Conservation (phyloP, 2,113 vertebrate species). For the Petaurus breviceps region DNA sequence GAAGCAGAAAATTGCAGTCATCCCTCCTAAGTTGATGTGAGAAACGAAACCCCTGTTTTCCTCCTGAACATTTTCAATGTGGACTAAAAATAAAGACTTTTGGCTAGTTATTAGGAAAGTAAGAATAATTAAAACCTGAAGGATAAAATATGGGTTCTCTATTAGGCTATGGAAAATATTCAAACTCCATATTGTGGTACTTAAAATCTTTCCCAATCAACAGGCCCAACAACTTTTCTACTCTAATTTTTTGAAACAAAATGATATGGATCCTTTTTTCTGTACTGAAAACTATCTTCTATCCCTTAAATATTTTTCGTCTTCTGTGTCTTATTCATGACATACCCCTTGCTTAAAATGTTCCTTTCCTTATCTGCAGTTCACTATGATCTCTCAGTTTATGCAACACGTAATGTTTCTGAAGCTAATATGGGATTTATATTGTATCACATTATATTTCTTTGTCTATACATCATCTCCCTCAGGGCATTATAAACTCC, state of each 20-base stretch:
- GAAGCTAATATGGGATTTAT: background rate
- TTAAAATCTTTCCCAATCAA: background rate
- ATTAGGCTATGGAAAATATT: background rate
- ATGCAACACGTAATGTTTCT: background rate
- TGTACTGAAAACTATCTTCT: background rate
- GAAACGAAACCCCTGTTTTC: background rate
- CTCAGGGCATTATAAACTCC: background rate
- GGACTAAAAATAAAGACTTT: background rate
- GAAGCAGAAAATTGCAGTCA: background rate
- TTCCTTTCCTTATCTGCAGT: background rate
- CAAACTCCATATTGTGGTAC: background rate
- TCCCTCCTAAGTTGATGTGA: background rate
- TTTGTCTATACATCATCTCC: background rate
- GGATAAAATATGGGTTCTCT: background rate
- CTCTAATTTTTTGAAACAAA: background rate
- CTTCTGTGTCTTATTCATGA: background rate
- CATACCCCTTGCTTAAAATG: too few species aligned
- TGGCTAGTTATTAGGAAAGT: background rate
- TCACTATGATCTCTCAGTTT: background rate
- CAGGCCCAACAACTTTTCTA: background rate
- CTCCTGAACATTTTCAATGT: background rate
- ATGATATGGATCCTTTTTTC: background rate
- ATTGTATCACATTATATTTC: background rate
- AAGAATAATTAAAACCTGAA: background rate
- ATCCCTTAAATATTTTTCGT: background rate